phyloP scores from a whole-genome alignment of 2,797 vertebrate species.

The Distichodus sexfasciatus region DNA sequence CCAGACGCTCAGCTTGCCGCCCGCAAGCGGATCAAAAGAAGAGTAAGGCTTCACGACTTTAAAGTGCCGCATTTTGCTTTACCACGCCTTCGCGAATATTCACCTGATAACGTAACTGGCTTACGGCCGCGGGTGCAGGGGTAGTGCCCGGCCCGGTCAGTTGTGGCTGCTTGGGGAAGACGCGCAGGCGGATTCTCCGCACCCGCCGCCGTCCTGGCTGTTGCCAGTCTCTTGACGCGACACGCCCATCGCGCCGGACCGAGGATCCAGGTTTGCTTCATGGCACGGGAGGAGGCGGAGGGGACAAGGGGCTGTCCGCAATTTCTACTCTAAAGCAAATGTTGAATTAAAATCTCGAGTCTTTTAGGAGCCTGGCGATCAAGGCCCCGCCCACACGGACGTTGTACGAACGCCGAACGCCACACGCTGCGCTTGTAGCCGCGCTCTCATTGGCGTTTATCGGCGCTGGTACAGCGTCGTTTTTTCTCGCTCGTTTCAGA shows the following conservation, averaged over 20 bases:
- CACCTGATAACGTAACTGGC: slow-evolving; percentile 99
- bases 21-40: no score
- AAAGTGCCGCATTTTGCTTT: no score
- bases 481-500: no score
- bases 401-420: no score
- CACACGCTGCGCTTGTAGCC: no score
- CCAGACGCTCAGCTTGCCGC: slow-evolving; percentile 78
- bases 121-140: slow-evolving; percentile 88
- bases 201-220: slow-evolving; percentile 98
- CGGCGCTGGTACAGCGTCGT: no score
- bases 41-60: no score
- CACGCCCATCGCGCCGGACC: slow-evolving; percentile 91
- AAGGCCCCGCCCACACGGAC: no score
- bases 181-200: slow-evolving; percentile 89
- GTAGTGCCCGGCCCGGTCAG: slow-evolving; percentile 97
- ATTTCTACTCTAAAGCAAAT: slow-evolving; percentile 86
- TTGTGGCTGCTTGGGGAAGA: slow-evolving; percentile 97
- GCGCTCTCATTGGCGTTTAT: no score
- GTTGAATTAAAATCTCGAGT: no score
- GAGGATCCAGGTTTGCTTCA: slow-evolving; percentile 93
- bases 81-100: no score
- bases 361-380: no score
- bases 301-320: slow-evolving; percentile 83
- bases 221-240: slow-evolving; percentile 97
- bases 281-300: slow-evolving; percentile 86